Base-by-base conservation (phyloP, 2,113 vertebrate species). In the Hyla sarda region DNA sequence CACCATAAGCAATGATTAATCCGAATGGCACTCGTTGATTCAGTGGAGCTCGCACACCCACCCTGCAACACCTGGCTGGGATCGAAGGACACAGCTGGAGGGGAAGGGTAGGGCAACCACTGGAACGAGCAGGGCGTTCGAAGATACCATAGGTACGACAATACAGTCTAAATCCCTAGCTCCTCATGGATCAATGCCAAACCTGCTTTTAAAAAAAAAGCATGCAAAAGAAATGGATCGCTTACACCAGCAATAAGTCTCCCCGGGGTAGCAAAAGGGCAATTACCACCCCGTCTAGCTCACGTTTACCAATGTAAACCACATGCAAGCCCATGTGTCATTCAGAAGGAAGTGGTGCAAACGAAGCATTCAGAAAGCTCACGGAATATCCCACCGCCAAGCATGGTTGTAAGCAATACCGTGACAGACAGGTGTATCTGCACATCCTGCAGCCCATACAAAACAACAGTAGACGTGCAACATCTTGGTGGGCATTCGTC, bases 11-110 rank as follows among this genome's bases (percentile, higher is more conserved):
- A 54, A 48, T 75, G 82, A 84, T 85, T 78, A 71, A 86, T 81
- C 10, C 32, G 54, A 58, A 65, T 60, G 84, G 65, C 65, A 72
- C 67, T 81, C 84, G 77, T 86, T 60, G 84, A 86, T 80, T 67
- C 32, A 56, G 12, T 72, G 17, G 34, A 60, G 23, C 30, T 37
- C 5, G 56, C 60, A 34, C 62, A 50, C 84, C 84, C 74, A 78
- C 77, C 84, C 84, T 60, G 84, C 67, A 86, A 86, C 84, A 86
- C 84, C 84, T 86, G 84, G 77, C 77, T 81, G 65, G 76, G 73
- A 81, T 58, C 47, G 77, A 37, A 81, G 77, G 75, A 86, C 84
- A 71, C 75, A 80, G 84, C 84, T 86, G 84, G 84, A 86, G 76
- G 84, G 84, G 75, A 79, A 86, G 84, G 76, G 75, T 50, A 80